Evolutionary conservation across 1,140 invertebrate species (phyloP).

Genomic region (Drosophila suzukii): DNA sequence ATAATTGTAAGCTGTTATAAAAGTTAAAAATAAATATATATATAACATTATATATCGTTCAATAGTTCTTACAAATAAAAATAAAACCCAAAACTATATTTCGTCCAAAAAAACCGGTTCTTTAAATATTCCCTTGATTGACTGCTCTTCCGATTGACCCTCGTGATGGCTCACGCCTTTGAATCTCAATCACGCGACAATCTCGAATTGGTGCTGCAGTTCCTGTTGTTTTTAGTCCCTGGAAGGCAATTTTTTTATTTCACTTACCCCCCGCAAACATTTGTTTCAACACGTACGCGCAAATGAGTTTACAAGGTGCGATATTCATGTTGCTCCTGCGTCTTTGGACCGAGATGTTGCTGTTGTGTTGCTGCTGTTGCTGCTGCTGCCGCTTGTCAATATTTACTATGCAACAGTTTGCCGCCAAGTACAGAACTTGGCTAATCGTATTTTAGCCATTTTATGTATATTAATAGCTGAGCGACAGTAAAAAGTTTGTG

Average conservation of each 20-base stretch:
- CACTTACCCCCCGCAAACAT: conserved; percentile 80
- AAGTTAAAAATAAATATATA: no score
- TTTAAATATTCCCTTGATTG: background rate
- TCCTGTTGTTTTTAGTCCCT: conserved; percentile 42
- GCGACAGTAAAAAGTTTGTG: conserved; percentile 24
- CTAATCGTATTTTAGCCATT: conserved; percentile 79
- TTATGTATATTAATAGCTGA: conserved; percentile 79
- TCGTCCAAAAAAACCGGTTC: background rate
- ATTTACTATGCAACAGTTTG: conserved; percentile 80
- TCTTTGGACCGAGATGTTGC: conserved; percentile 39
- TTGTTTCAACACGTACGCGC: conserved; percentile 84
- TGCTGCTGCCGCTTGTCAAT: conserved; percentile 68
- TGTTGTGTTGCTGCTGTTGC: conserved; percentile 35
- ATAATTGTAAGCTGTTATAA: no score
- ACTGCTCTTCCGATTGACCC: background rate
- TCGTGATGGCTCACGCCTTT: conserved; percentile 27
- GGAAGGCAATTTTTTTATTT: conserved; percentile 45
- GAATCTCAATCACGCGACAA: conserved; percentile 13
- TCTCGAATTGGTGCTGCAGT: conserved; percentile 34
- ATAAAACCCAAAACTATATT: no score
- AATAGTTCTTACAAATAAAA: no score
- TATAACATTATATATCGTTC: no score
- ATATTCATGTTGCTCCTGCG: conserved; percentile 77
- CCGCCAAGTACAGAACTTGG: conserved; percentile 39
- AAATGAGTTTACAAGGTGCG: conserved; percentile 84